Base-by-base conservation (phyloP, 2,797 vertebrate species). In the Cirrhinus molitorella region DNA sequence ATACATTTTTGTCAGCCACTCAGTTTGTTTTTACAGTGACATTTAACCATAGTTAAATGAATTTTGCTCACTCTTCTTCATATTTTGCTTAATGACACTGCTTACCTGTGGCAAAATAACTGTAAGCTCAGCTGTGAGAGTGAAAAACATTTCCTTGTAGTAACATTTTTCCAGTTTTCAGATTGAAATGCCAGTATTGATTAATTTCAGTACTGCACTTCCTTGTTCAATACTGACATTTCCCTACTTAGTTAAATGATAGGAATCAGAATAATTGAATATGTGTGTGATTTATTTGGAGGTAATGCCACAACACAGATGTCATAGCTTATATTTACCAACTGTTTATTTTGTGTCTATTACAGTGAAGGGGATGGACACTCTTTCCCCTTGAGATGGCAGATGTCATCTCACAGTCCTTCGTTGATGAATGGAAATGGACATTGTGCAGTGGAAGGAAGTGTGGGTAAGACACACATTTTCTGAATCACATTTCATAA, bases 341-440 rank as follows among this genome's bases (percentile, higher is more conserved):
- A 55, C 21, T 31, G 70, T 63, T 55, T 49, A 11, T 17, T 61
- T 77, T 45, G 3, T 55, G 13, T 70, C 9, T 3, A 11, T 67
- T 9, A 37, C 53, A 87, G 84, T 85, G 16, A 83, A 63, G 84
- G 83, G 31, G 70, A 85, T 43, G 84, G 85, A 19, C 79, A 81
- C 34, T 80, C 47, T 34, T 87, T 81, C 59, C 83, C 79, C 67
- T 47, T 63, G 12, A 85, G 72, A 63, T 65, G 76, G 53, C 70
- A 80, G 40, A 75, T 59, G 49, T 51, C 59, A 43, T n/a, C 14
- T 45, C 34, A 53, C 25, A 63, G 59, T 37, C 49, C 66, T 75
- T 23, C 25, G 11, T 66, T n/a, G 31, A 47, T 66, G n/a, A 65
- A 80, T 75, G 81, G 65, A 51, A 68, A 68, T 67, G 81, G 19